phyloP scores from a whole-genome alignment of 2,113 vertebrate genomes.

The Callipepla squamata region DNA sequence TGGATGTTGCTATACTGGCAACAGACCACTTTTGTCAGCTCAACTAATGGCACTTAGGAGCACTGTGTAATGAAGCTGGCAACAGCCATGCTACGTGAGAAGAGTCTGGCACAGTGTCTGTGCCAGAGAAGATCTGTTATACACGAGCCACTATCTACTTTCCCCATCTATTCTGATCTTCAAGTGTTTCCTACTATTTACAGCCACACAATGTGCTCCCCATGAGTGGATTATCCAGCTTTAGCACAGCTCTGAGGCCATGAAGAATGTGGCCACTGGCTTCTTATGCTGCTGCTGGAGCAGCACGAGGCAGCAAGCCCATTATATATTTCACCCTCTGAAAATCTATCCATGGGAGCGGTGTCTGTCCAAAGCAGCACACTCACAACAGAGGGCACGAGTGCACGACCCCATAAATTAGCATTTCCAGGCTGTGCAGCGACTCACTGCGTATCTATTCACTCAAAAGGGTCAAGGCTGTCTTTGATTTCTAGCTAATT shows the following conservation, averaged over 20 bases:
- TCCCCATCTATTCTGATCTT: neutral
- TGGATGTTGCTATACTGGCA: neutral
- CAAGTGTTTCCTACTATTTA: neutral
- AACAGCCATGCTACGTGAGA: neutral
- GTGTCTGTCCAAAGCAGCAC: neutral
- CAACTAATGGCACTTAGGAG: neutral
- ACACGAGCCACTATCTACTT: neutral
- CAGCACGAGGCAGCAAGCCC: neutral
- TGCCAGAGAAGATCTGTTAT: neutral
- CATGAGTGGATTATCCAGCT: neutral
- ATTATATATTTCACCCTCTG: neutral
- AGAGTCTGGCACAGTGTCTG: fast-evolving
- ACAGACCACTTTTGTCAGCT: neutral
- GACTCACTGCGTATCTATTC: neutral
- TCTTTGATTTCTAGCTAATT: neutral
- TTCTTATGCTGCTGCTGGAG: neutral
- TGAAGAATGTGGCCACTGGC: neutral
- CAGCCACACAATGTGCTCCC: neutral
- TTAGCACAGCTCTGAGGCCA: neutral
- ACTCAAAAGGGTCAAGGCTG: neutral
- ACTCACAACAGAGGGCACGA: neutral
- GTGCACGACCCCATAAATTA: fast-evolving
- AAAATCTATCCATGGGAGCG: neutral
- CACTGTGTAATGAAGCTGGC: neutral
- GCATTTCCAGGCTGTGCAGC: neutral